Evolutionary conservation across 2,797 vertebrate genomes (phyloP).

Genomic region (Cyclura pinguis): DNA sequence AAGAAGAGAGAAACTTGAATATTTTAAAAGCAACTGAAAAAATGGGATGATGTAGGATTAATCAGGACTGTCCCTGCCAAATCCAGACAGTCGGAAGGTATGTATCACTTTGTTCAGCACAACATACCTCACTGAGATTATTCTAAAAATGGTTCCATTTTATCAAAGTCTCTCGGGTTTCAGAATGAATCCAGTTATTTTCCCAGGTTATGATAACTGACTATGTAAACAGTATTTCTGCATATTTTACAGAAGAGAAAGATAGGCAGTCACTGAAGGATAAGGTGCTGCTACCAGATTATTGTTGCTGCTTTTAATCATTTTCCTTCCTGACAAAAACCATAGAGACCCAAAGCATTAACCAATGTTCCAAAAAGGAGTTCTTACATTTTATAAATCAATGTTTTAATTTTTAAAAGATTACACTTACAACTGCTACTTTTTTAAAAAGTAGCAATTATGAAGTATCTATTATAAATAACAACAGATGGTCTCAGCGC

Average conservation of each 20-base stretch:
- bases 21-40: no score
- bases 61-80: no score
- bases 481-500: conserved; percentile 62
- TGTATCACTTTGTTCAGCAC: not conserved
- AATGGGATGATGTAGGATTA: no score
- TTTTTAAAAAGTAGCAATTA: conserved; percentile 68
- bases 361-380: conserved; percentile 41
- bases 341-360: not conserved
- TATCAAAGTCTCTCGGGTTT: not conserved
- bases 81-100: no score
- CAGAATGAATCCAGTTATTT: not conserved
- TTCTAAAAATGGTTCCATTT: not conserved
- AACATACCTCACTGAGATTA: not conserved
- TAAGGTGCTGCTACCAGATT: conserved; percentile 4
- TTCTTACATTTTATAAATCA: conserved; percentile 45
- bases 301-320: conserved; percentile 12
- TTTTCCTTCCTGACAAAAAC: not conserved
- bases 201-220: not conserved
- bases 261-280: not conserved
- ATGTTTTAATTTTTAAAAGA: conserved; percentile 61
- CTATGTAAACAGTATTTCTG: conserved; percentile 15
- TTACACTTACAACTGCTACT: conserved; percentile 58
- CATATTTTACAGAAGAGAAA: conserved; percentile 1
- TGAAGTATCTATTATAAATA: conserved; percentile 64
- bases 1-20: no score